Base-by-base conservation (phyloP, 2,797 vertebrate genomes). In the Falco columbarius region DNA sequence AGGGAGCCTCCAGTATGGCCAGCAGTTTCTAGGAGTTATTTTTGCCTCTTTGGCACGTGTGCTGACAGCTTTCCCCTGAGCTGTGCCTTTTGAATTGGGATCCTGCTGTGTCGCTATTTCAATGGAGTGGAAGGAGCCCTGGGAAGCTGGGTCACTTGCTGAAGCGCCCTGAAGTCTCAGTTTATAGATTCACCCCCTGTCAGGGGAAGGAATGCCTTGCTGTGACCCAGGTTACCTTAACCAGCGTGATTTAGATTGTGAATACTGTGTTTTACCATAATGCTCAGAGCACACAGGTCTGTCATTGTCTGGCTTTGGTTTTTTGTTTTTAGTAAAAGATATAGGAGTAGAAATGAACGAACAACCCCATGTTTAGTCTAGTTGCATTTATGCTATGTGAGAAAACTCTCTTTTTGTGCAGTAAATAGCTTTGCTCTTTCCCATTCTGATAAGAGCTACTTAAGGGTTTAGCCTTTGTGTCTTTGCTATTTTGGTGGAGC, bases 101-200 rank as follows among this genome's bases (percentile, higher is more conserved):
- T n/a, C 14, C 36, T 8, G 2, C 63, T 79, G 52, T 58, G 27
- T 49, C 36, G 46, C 21, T 36, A 1, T 46, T 70, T 52, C 44
- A 42, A 0, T 0, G 1, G 56, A 38, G 55, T 29, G 22, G 18
- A 14, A 62, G 73, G 29, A 62, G 51, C 5, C 3, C 14, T 40
- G 56, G 27, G 21, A 26, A 68, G 6, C 21, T 12, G 22, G 5
- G 55, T 44, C 46, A 10, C 51, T 30, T 51, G 21, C 42, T 55
- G 1, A 47, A 16, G 12, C 10, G 40, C 75, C 54, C 71, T 52
- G 30, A 71, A 22, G 46, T 51, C 84, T 56, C 46, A 12, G 38
- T 22, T 55, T 27, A 14, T 15, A 19, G 16, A 12, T 11, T 49
- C 29, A 46, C 6, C 18, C 4, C 0, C 0, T 38, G 32, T 32